Conservation (phyloP, 2,113 vertebrate genomes). For the Dicaeum eximium region DNA sequence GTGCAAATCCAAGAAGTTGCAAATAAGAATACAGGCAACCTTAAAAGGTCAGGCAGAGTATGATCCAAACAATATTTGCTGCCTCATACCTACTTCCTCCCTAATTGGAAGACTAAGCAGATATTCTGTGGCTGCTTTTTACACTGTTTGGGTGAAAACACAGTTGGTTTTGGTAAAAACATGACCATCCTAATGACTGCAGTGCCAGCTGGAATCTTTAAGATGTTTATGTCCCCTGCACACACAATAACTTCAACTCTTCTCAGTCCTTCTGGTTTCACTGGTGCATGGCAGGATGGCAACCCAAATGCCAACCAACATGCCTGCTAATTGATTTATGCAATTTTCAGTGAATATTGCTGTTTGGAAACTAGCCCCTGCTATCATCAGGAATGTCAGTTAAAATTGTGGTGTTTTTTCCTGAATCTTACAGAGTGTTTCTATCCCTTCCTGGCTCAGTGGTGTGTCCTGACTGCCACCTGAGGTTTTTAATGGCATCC, state of each 20-base stretch:
- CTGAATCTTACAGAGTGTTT: background rate
- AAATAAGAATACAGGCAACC: background rate
- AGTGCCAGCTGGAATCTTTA: background rate
- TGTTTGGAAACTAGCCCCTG: background rate
- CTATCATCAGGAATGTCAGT: background rate
- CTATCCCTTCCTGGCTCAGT: background rate
- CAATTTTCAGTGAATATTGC: background rate
- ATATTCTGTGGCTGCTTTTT: background rate
- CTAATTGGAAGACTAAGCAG: background rate
- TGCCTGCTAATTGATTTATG: background rate
- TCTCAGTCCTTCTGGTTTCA: background rate
- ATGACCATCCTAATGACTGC: background rate
- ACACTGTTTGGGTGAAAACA: background rate
- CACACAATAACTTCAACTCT: background rate
- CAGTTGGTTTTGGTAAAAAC: background rate
- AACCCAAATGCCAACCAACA: background rate
- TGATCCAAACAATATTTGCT: background rate
- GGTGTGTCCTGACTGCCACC: background rate
- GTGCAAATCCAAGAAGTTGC: slow-evolving; percentile 20
- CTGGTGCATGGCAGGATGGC: background rate
- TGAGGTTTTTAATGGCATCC: background rate
- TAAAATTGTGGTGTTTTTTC: background rate
- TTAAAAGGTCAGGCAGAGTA: slow-evolving; percentile 38
- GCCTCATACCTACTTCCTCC: background rate
- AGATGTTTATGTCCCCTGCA: background rate